Evolutionary conservation across 1,140 invertebrate genomes (phyloP).

Genomic region (Diploscapter pachys): DNA sequence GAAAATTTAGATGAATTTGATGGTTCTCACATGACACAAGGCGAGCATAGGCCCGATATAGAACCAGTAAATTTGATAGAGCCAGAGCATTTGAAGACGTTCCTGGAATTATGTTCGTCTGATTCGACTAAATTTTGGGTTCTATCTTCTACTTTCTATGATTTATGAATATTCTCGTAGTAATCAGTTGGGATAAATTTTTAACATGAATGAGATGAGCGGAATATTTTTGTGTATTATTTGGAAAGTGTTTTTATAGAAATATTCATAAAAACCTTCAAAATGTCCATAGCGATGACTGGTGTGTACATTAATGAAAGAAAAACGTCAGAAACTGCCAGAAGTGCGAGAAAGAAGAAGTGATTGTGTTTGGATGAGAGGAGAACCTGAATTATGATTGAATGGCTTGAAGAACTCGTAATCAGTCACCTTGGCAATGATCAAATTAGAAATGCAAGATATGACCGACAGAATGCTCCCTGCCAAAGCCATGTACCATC

Average conservation of each 20-base stretch:
- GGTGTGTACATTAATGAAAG: slow-evolving; percentile 40
- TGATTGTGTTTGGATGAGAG: slow-evolving; percentile 31
- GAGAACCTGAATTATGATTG: slow-evolving; percentile 18
- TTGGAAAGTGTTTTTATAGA: neutral
- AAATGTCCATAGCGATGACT: slow-evolving; percentile 43
- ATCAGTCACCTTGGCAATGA: slow-evolving; percentile 23
- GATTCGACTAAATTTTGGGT: too few species aligned
- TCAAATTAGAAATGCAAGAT: slow-evolving; percentile 30
- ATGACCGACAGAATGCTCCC: slow-evolving; percentile 35
- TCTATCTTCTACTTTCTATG: neutral
- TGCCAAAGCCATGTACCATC: slow-evolving; percentile 41
- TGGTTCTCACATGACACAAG: slow-evolving; percentile 26
- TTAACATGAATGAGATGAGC: too few species aligned
- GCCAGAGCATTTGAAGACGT: slow-evolving; percentile 32
- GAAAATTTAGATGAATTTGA: neutral
- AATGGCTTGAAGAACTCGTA: too few species aligned
- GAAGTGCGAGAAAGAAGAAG: slow-evolving; percentile 42
- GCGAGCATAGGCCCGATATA: slow-evolving; percentile 34
- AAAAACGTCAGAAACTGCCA: slow-evolving; percentile 38
- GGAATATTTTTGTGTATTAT: neutral
- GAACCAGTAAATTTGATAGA: slow-evolving; percentile 34
- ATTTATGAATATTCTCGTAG: neutral
- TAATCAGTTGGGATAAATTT: too few species aligned
- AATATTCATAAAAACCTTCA: slow-evolving; percentile 37
- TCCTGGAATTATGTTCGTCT: neutral